Evolutionary conservation across 1,140 invertebrate species (phyloP), one percentile per base, ranked within the genome.

Genomic region (Procambarus clarkii): DNA sequence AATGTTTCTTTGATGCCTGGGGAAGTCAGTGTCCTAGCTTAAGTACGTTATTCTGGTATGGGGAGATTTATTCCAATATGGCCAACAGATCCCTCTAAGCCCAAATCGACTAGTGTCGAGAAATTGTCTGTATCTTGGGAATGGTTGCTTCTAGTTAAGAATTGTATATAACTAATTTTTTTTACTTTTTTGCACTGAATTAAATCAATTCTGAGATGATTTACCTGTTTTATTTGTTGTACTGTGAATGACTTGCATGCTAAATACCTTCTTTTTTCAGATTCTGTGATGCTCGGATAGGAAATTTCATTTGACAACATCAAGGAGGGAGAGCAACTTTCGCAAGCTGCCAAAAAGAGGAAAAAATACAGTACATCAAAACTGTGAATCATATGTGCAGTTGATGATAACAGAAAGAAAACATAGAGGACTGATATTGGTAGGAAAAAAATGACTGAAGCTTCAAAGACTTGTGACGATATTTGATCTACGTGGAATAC

Each of bases 381-480:
- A 24, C 60, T 84, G 58, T 84, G 81, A 13, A 18, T 13, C 45
- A 64, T 84, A 64, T 84, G 81, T 84, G 81, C 21, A 84, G 48
- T 84, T 60, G 60, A n/a, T 45, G 81, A 84, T 58, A 60, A 54
- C 50, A 21, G 58, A 21, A 84, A 60, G 81, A 60, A 84, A 84
- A 84, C 81, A 60, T 84, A n/a, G n/a, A n/a, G n/a, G n/a, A n/a
- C n/a, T n/a, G n/a, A n/a, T n/a, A n/a, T n/a, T n/a, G n/a, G n/a
- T 60, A 84, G 50, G 50, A 60, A 84, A 54, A 84, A 58, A 64
- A 24, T 58, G 60, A 24, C 24, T 11, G 81, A 84, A 84, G 58
- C 81, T 60, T 84, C 81, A 21, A 84, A 84, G 81, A 84, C 50
- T 58, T 84, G 81, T 84, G 81, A 84, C 45, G 81, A 84, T 64